These are phyloP conservation scores for Aspiorhynchus laticeps DNA, from an alignment of 2,113 vertebrate species.

Conservation along the genomic window DNA sequence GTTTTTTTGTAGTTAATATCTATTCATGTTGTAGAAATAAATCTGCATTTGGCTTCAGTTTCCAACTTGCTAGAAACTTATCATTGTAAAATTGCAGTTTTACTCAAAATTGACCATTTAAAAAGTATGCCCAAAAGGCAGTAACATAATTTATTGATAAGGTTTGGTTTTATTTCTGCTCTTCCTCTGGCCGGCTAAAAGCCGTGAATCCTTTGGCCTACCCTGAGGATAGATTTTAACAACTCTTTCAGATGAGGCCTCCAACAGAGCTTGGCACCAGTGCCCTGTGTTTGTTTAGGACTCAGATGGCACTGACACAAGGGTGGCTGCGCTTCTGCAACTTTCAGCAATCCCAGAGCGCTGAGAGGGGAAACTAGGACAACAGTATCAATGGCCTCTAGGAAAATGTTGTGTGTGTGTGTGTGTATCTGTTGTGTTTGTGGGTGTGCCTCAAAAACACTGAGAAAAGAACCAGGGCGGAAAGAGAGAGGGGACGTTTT, in stretches of 20 bases:
- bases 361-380: constrained; percentile 53
- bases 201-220: constrained; percentile 48
- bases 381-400: constrained; percentile 46
- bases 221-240: constrained; percentile 65
- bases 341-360: constrained; percentile 38
- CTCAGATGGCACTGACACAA: constrained; percentile 41
- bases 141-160: constrained; percentile 68
- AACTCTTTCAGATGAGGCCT: constrained; percentile 56
- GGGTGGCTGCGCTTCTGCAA: constrained; percentile 47
- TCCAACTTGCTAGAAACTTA: neutral
- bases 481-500: constrained; percentile 40
- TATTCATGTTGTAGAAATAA: neutral
- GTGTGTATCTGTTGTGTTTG: constrained; percentile 43
- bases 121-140: constrained; percentile 22
- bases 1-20: neutral
- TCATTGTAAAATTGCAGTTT: neutral
- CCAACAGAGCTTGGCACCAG: constrained; percentile 53
- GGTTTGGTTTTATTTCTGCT: constrained; percentile 66
- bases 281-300: constrained; percentile 57
- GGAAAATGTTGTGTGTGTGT: constrained; percentile 31
- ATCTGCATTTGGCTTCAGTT: neutral
- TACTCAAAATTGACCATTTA: neutral
- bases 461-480: constrained; percentile 43
- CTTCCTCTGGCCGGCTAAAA: constrained; percentile 51
- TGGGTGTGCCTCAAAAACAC: constrained; percentile 24